These are phyloP conservation scores for Xestoiulus laeticollis DNA, from an alignment of 2,888 invertebrate species.

Conservation along the genomic window DNA sequence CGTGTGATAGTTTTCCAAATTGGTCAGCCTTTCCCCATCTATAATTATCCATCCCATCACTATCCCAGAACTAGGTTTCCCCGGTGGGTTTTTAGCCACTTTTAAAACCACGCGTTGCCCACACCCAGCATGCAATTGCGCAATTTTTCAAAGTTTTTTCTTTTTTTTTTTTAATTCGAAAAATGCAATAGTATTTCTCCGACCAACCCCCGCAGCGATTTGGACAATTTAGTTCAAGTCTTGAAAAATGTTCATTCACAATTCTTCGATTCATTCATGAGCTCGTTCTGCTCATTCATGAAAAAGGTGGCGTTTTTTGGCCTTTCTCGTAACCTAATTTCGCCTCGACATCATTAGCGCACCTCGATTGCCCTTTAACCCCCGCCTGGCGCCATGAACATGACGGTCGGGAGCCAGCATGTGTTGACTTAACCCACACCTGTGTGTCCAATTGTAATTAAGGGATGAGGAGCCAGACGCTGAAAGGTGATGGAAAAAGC, in stretches of 20 bases:
- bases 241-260: neutral
- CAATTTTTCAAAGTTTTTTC: no score
- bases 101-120: neutral
- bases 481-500: neutral
- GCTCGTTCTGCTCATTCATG: neutral
- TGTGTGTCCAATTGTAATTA: neutral
- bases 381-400: neutral
- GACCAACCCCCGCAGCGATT: neutral
- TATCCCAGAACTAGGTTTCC: neutral
- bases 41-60: neutral
- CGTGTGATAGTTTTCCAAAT: constrained; percentile 9
- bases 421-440: neutral
- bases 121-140: neutral
- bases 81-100: neutral
- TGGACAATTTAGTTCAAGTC: constrained; percentile 9
- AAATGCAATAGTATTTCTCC: neutral
- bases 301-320: neutral
- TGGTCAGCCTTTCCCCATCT: neutral
- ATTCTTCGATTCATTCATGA: neutral
- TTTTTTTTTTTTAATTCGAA: no score
- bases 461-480: neutral
- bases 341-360: constrained; percentile 9
- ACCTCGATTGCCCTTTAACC: neutral
- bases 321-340: neutral
- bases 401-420: neutral